These are phyloP conservation scores for Parazoanthus darwini DNA, from an alignment of 92 coral and sea anemone species.

Conservation along the genomic window DNA sequence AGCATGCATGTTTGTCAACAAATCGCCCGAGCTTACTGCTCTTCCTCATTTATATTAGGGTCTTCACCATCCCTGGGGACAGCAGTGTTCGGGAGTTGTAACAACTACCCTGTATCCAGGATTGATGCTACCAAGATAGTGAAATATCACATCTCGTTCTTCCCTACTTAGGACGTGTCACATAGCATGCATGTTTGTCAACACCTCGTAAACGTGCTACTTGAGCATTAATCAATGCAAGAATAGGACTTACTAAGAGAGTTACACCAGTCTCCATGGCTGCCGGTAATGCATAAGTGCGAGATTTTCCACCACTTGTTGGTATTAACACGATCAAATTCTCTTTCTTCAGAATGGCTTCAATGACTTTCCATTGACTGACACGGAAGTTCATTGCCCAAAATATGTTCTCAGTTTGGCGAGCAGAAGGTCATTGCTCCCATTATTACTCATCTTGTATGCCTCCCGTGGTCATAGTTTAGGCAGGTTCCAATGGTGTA, in stretches of 20 bases:
- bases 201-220: neutral
- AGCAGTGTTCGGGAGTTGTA: constrained; percentile 3
- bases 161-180: neutral
- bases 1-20: neutral
- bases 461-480: no score
- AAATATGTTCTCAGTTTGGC: neutral
- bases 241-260: neutral
- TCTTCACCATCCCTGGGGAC: neutral
- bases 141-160: neutral
- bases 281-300: neutral
- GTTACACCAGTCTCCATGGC: neutral
- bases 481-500: no score
- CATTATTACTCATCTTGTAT: no score
- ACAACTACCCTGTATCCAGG: neutral
- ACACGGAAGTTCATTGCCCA: neutral
- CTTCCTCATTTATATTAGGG: no score
- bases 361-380: neutral
- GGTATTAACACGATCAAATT: neutral
- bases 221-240: constrained; percentile 2
- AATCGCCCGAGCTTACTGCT: neutral
- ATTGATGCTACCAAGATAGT: neutral
- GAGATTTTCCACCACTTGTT: neutral
- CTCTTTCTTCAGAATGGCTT: neutral
- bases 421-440: no score
- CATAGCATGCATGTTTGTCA: neutral